phyloP scores from a whole-genome alignment of 2,888 invertebrate genomes.

The Hecatera dysodea region DNA sequence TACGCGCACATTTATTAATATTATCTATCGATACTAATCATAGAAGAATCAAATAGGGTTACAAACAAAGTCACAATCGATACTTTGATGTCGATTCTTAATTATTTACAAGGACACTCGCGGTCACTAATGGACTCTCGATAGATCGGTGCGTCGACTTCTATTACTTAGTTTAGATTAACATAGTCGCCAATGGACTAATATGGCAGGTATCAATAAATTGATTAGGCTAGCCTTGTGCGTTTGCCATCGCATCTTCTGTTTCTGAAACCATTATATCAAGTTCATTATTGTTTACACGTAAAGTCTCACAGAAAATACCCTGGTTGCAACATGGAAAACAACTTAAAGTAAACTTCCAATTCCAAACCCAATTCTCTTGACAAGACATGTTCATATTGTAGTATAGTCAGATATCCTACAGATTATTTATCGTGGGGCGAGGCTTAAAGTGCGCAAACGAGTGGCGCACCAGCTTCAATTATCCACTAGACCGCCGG shows the following conservation, averaged over 20 bases:
- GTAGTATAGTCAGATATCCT: not conserved
- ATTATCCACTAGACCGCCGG: not conserved
- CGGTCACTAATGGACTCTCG: not conserved
- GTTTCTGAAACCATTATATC: no score
- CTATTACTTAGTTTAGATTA: slow-evolving; percentile 1
- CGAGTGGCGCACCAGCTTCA: not conserved
- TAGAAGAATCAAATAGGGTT: not conserved
- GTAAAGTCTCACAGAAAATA: no score
- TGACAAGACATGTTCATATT: no score
- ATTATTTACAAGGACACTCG: slow-evolving; percentile 10
- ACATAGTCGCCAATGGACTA: not conserved
- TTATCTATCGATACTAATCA: not conserved
- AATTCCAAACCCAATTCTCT: no score
- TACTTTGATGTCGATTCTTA: not conserved
- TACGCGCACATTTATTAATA: not conserved
- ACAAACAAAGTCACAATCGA: not conserved
- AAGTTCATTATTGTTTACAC: no score
- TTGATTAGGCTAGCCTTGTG: not conserved
- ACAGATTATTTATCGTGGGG: not conserved
- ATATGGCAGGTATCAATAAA: not conserved
- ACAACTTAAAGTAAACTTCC: no score
- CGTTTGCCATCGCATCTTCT: not conserved
- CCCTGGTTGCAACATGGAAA: no score
- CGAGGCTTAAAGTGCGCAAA: not conserved
- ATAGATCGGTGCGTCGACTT: not conserved